Conservation (phyloP, 2,113 vertebrate species). For the Cygnus atratus region DNA sequence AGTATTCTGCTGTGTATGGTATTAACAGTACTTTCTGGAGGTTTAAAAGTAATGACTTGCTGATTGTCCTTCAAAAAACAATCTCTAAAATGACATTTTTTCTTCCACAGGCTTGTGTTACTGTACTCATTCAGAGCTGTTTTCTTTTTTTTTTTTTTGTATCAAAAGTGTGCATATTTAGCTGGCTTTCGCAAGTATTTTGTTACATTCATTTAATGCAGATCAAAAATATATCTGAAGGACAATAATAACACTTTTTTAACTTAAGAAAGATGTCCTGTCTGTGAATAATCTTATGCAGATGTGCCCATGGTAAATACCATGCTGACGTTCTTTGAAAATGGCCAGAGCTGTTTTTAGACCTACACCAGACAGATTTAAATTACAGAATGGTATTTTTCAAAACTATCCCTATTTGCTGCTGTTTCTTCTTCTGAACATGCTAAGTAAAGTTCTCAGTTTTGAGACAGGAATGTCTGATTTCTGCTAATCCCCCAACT, state of each 20-base stretch:
- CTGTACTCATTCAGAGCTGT: slow-evolving; percentile 14
- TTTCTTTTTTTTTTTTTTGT: background rate
- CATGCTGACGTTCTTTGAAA: slow-evolving; percentile 55
- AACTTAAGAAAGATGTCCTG: slow-evolving; percentile 26
- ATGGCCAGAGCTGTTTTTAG: slow-evolving; percentile 59
- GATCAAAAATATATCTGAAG: slow-evolving; percentile 60
- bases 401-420: slow-evolving; percentile 42
- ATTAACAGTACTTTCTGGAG: slow-evolving; percentile 42
- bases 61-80: slow-evolving; percentile 42
- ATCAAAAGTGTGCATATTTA: slow-evolving; percentile 29
- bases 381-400: slow-evolving; percentile 69
- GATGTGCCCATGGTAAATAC: slow-evolving; percentile 68
- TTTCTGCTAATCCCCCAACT: slow-evolving; percentile 71
- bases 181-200: slow-evolving; percentile 50
- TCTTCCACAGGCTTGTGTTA: slow-evolving; percentile 11
- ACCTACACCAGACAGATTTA: slow-evolving; percentile 50
- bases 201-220: slow-evolving; percentile 51
- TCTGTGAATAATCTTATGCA: slow-evolving; percentile 66
- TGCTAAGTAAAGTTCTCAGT: slow-evolving; percentile 52
- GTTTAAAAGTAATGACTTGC: slow-evolving; percentile 54
- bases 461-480: slow-evolving; percentile 69
- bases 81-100: slow-evolving; percentile 40
- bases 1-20: background rate
- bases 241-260: slow-evolving; percentile 11
- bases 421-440: slow-evolving; percentile 34